These are phyloP conservation scores for Camponotus floridanus DNA, from an alignment of 1,140 invertebrate species.

Conservation along the genomic window DNA sequence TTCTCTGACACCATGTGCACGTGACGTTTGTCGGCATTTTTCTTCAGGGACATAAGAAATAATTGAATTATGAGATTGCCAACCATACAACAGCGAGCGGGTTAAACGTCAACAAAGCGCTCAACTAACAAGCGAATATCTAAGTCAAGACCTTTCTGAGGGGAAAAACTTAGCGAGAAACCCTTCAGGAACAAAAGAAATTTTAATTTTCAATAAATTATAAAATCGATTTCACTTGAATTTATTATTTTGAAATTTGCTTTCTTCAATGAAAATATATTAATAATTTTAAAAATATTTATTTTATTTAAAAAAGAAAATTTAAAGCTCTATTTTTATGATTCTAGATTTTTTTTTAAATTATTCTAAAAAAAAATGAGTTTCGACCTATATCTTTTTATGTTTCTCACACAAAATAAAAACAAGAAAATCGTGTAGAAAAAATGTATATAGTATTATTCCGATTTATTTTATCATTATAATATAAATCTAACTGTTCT, in stretches of 20 bases:
- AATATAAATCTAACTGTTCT: not conserved
- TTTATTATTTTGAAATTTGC: not conserved
- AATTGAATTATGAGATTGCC: slow-evolving; percentile 44
- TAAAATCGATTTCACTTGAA: not conserved
- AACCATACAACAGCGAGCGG: too few species aligned
- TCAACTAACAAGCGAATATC: not conserved
- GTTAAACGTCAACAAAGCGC: slow-evolving; percentile 17
- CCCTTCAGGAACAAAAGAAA: not conserved
- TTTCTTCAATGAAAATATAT: not conserved
- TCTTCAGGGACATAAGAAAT: slow-evolving; percentile 46
- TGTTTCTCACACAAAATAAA: not conserved
- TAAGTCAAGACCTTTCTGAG: not conserved
- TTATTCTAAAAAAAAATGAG: not conserved
- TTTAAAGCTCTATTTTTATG: not conserved
- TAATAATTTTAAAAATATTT: not conserved
- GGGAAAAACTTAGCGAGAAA: not conserved
- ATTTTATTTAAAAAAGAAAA: not conserved
- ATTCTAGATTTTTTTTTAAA: not conserved
- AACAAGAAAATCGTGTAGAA: not conserved
- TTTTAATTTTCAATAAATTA: slow-evolving; percentile 2
- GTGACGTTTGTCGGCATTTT: slow-evolving; percentile 44
- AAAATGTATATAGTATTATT: not conserved
- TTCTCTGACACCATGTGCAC: slow-evolving; percentile 23
- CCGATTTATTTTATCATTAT: not conserved
- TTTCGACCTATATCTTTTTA: not conserved